These are phyloP conservation scores for Drosophila cognata DNA, from an alignment of 2,888 invertebrate species.

Conservation along the genomic window DNA sequence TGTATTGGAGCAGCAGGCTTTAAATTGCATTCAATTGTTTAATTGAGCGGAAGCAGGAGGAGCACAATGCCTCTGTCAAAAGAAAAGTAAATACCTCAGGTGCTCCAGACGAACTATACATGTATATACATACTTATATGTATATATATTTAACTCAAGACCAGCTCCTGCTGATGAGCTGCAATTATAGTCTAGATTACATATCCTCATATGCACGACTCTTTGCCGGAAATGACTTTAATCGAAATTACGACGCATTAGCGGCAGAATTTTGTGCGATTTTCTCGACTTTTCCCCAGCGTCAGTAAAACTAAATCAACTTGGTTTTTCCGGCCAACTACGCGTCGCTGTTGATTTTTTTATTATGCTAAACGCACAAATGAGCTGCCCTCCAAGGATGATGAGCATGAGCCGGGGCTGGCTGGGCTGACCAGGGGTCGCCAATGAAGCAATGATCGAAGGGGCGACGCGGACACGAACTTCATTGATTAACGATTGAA, in stretches of 20 bases:
- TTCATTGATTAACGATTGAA: slow-evolving; percentile 80
- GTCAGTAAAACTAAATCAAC: slow-evolving; percentile 74
- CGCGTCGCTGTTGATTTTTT: slow-evolving; percentile 63
- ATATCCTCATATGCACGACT: slow-evolving; percentile 45
- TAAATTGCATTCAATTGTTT: slow-evolving; percentile 74
- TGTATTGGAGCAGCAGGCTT: slow-evolving; percentile 45
- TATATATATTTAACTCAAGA: neutral
- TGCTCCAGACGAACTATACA: slow-evolving; percentile 20
- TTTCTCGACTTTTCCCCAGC: slow-evolving; percentile 31
- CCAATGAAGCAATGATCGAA: slow-evolving; percentile 16
- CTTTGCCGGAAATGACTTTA: slow-evolving; percentile 73
- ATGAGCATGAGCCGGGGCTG: slow-evolving; percentile 15
- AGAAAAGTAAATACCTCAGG: slow-evolving; percentile 27
- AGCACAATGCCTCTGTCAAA: slow-evolving; percentile 5
- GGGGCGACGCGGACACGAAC: slow-evolving; percentile 47
- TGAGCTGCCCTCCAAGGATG: slow-evolving; percentile 48
- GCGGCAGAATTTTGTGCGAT: slow-evolving; percentile 32
- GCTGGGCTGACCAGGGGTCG: slow-evolving; percentile 66
- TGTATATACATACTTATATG: neutral
- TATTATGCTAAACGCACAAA: slow-evolving; percentile 79
- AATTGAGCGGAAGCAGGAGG: slow-evolving; percentile 73
- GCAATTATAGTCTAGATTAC: slow-evolving; percentile 61
- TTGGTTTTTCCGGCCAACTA: slow-evolving; percentile 68
- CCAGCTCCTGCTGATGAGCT: slow-evolving; percentile 74
- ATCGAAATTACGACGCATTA: slow-evolving; percentile 81